Evolutionary conservation across 2,888 invertebrate genomes (phyloP).

Genomic region (Lissonota sp.): DNA sequence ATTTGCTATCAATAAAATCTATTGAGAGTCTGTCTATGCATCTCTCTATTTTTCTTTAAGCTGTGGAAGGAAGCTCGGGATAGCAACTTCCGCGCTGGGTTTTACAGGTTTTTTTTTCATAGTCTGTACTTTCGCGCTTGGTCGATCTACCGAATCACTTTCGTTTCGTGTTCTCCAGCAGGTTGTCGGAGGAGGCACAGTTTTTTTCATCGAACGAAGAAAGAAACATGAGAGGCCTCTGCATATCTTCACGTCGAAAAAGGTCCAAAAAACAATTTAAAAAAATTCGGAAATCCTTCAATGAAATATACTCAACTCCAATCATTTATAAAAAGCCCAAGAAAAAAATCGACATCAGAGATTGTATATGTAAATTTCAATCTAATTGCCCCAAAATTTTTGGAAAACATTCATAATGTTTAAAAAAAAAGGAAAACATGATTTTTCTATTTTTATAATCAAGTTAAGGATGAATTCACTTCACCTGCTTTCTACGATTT

Average conservation of each 20-base stretch:
- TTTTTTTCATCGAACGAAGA: slow-evolving; percentile 21
- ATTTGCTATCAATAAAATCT: background rate
- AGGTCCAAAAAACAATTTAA: background rate
- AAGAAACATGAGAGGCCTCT: background rate
- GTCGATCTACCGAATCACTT: slow-evolving; percentile 65
- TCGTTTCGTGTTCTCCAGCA: slow-evolving; percentile 54
- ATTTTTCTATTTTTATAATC: too few relatives aligned
- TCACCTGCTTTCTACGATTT: too few relatives aligned
- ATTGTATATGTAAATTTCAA: too few relatives aligned
- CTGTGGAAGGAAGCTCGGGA: slow-evolving; percentile 45
- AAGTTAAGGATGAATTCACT: background rate
- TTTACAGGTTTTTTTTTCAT: slow-evolving; percentile 41
- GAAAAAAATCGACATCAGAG: too few relatives aligned
- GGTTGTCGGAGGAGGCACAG: background rate
- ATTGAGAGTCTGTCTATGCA: background rate
- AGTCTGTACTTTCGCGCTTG: slow-evolving; percentile 62
- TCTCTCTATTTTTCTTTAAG: slow-evolving; percentile 18
- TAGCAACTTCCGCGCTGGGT: slow-evolving; percentile 49
- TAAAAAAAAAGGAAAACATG: too few relatives aligned
- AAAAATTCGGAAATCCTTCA: background rate
- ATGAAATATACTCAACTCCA: background rate
- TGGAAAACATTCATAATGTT: too few relatives aligned
- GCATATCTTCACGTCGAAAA: background rate
- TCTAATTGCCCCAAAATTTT: too few relatives aligned
- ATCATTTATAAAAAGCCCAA: background rate